Conservation (phyloP, 2,113 vertebrate species). For the Emydocephalus ijimae region DNA sequence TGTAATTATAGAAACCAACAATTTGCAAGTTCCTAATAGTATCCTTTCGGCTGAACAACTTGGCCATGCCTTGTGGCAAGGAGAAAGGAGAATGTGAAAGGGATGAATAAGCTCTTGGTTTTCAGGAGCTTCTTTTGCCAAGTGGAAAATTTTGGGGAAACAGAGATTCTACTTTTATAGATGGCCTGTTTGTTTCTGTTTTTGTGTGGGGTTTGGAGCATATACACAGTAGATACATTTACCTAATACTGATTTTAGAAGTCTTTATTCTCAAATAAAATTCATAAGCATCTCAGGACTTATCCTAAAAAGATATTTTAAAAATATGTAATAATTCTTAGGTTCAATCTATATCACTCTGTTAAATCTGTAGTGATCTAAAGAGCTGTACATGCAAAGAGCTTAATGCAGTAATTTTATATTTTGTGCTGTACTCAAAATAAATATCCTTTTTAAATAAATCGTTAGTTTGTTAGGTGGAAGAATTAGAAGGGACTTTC, state of each 20-base stretch:
- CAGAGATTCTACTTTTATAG: constrained; percentile 1
- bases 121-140: constrained; percentile 6
- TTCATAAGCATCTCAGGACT: not conserved
- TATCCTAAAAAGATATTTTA: not conserved
- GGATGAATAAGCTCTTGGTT: constrained; percentile 31
- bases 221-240: not conserved
- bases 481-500: not conserved
- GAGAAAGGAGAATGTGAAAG: constrained; percentile 1
- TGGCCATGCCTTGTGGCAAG: not conserved
- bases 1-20: not conserved
- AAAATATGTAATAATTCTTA: not conserved
- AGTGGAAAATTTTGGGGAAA: constrained; percentile 29
- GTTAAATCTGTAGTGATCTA: not conserved
- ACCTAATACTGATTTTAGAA: not conserved
- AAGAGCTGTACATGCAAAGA: not conserved
- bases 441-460: not conserved
- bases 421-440: not conserved
- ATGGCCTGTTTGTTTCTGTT: not conserved
- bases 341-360: not conserved
- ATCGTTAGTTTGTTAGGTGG: not conserved
- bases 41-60: not conserved
- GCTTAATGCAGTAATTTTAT: not conserved
- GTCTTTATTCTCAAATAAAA: not conserved
- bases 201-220: not conserved
- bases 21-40: not conserved